phyloP scores from a whole-genome alignment of 2,113 vertebrate species.

The Pantherophis guttatus region DNA sequence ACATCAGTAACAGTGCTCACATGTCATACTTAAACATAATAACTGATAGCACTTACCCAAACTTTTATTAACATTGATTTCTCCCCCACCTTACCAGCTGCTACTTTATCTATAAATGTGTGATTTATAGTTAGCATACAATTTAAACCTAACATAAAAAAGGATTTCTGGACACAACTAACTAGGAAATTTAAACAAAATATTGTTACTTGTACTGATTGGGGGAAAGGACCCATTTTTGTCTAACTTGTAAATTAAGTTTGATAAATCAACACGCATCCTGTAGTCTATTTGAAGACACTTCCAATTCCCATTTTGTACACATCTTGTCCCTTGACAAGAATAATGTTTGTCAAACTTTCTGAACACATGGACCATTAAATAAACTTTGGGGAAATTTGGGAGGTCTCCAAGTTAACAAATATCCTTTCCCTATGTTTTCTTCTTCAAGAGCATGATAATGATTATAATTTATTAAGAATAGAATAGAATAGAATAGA shows the following conservation, averaged over 20 bases:
- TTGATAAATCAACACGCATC: background rate
- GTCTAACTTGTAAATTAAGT: background rate
- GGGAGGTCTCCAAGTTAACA: background rate
- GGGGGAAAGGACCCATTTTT: background rate
- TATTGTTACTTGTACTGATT: background rate
- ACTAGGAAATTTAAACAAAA: background rate
- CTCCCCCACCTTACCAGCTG: background rate
- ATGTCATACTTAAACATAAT: background rate
- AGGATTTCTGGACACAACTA: background rate
- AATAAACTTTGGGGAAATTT: background rate
- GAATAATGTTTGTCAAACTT: background rate
- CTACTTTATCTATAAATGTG: background rate
- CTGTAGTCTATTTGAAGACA: background rate
- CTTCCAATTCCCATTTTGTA: background rate
- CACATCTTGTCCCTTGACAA: background rate
- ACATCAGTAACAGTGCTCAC: background rate
- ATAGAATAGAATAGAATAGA: too few relatives aligned
- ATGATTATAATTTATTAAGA: background rate
- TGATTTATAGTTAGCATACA: background rate
- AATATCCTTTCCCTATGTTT: background rate
- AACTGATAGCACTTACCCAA: background rate
- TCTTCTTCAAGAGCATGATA: background rate
- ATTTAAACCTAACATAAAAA: background rate
- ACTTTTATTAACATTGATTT: background rate
- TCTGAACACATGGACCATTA: background rate